phyloP scores from a whole-genome alignment of 1,140 invertebrate genomes.

The Ceratitis capitata region DNA sequence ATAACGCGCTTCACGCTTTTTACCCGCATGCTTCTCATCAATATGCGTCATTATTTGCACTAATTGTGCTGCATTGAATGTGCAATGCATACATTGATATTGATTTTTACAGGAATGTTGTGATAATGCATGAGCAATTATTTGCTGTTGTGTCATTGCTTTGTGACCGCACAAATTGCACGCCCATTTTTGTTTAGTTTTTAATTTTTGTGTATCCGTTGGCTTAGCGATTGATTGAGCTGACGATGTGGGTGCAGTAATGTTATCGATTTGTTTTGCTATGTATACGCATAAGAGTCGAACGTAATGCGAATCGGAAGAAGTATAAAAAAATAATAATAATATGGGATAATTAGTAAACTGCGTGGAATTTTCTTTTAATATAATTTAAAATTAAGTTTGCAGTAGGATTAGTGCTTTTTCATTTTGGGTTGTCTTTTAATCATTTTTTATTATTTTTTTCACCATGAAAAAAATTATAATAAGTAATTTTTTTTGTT shows the following conservation, averaged over 20 bases:
- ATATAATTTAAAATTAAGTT: too few species aligned
- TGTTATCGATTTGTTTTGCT: background rate
- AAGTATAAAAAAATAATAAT: background rate
- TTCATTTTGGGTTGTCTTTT: too few species aligned
- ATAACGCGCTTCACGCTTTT: slow-evolving; percentile 6
- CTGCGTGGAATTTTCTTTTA: too few species aligned
- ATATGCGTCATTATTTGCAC: slow-evolving; percentile 65
- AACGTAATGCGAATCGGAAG: background rate
- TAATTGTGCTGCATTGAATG: slow-evolving; percentile 54
- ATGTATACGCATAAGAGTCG: too few species aligned
- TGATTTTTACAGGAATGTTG: slow-evolving; percentile 63
- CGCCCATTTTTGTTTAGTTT: slow-evolving; percentile 50
- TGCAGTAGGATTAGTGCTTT: too few species aligned
- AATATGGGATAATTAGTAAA: background rate
- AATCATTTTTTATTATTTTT: too few species aligned
- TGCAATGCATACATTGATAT: slow-evolving; percentile 79
- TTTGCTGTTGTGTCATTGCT: slow-evolving; percentile 5
- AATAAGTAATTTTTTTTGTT: too few species aligned
- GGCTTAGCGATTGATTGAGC: background rate
- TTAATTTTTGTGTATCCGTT: background rate
- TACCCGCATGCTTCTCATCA: slow-evolving; percentile 41
- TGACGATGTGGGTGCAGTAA: background rate
- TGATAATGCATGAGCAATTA: slow-evolving; percentile 21
- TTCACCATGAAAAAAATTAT: too few species aligned
- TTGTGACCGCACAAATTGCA: slow-evolving; percentile 35